These are phyloP conservation scores for Ricordea florida DNA, from an alignment of 92 coral and sea anemone species.

Conservation along the genomic window DNA sequence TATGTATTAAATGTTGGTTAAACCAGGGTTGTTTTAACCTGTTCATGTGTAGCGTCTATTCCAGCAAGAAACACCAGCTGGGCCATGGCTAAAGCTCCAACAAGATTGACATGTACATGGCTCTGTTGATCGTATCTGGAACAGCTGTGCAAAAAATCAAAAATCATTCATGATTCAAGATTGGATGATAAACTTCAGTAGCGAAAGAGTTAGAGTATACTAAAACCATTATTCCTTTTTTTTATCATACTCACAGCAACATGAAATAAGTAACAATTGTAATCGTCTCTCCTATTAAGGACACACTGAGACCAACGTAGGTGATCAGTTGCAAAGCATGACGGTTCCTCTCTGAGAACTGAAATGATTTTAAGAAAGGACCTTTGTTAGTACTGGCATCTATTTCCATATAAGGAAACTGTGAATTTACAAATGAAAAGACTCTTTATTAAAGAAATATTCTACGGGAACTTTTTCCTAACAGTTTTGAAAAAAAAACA, in stretches of 20 bases:
- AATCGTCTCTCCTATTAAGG: conserved; percentile 55
- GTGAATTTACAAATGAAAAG: no score
- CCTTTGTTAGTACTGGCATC: no score
- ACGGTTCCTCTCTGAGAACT: conserved; percentile 32
- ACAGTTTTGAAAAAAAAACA: no score
- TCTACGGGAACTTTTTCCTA: no score
- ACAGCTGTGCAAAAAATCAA: neutral
- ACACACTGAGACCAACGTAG: conserved; percentile 57
- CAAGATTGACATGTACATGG: conserved; percentile 12
- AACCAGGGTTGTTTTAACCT: no score
- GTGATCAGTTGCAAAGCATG: conserved; percentile 46
- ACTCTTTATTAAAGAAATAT: no score
- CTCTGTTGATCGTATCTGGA: conserved; percentile 20
- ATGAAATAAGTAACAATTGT: conserved; percentile 54
- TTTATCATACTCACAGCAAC: conserved; percentile 52
- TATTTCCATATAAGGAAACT: no score
- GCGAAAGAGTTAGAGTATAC: no score
- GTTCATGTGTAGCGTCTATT: conserved; percentile 15
- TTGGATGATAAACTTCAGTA: no score
- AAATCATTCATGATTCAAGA: neutral
- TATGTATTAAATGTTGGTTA: no score
- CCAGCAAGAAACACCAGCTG: conserved; percentile 26
- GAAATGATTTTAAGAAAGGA: neutral
- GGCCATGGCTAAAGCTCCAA: conserved; percentile 12
- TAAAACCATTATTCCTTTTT: no score